Conservation (phyloP, 2,113 vertebrate genomes). For the Rhea americana region DNA sequence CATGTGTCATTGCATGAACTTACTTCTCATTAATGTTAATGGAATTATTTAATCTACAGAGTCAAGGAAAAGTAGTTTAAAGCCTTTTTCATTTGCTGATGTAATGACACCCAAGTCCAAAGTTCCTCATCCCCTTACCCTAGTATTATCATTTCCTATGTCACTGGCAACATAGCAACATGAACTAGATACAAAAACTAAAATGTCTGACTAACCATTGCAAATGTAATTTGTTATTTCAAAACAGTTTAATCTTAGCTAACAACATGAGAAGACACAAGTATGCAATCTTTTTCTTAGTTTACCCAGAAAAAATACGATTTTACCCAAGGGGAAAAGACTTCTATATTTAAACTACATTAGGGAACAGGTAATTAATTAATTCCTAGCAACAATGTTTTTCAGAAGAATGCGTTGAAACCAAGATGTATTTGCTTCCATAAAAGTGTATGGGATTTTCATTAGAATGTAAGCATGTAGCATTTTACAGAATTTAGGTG, state of each 20-base stretch:
- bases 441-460: too few species aligned
- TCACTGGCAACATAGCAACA: neutral
- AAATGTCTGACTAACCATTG: neutral
- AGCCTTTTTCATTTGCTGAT: neutral
- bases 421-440: too few species aligned
- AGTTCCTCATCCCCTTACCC: neutral
- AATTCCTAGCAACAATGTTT: neutral
- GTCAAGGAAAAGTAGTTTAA: neutral
- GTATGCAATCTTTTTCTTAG: neutral
- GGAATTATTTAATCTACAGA: neutral
- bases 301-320: too few species aligned
- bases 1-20: neutral
- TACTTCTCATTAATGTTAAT: neutral
- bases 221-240: neutral
- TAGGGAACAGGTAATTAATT: neutral
- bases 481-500: too few species aligned
- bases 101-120: neutral
- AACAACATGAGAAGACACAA: neutral
- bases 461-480: too few species aligned
- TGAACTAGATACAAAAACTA: neutral
- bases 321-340: too few species aligned
- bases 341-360: neutral
- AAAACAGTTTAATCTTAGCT: neutral
- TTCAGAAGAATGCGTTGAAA: neutral
- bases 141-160: neutral